A percentile compares a stretch with the other conserved stretches of the same genome.
Conservation (phyloP, 2,797 vertebrate species). For the Ptychobarbus kaznakovi region DNA sequence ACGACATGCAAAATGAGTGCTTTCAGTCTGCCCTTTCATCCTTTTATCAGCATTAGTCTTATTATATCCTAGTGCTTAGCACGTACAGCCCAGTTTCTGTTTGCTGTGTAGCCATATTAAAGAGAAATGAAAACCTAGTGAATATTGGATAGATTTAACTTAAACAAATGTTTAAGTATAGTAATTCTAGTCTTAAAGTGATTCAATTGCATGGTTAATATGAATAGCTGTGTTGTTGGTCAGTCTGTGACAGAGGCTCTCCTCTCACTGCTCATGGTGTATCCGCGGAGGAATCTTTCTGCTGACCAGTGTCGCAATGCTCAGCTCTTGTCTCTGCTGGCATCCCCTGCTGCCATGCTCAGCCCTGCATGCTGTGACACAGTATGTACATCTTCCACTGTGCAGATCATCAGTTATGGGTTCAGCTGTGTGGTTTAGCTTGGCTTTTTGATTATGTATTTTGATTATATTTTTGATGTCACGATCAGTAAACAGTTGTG, state of each 20-base stretch:
- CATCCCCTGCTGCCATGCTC: constrained; percentile 82
- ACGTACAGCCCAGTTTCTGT: background rate
- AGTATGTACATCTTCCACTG: constrained; percentile 72
- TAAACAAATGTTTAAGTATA: background rate
- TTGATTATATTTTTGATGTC: too few species aligned
- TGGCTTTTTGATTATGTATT: background rate
- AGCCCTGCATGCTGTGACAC: constrained; percentile 85
- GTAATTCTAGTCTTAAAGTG: background rate
- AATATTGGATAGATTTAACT: background rate
- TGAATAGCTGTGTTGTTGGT: background rate
- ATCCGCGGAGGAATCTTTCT: constrained; percentile 85
- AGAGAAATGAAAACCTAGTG: background rate
- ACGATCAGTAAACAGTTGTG: background rate
- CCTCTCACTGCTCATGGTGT: constrained; percentile 84
- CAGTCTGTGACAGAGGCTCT: constrained; percentile 90
- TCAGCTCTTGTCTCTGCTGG: constrained; percentile 90
- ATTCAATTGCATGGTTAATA: background rate
- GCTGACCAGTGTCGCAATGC: constrained; percentile 90
- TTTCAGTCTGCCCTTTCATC: background rate
- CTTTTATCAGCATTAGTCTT: background rate
- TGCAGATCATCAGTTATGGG: background rate
- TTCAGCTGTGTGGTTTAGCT: background rate
- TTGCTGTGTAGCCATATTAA: background rate
- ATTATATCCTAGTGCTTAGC: background rate
- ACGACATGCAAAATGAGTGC: background rate